phyloP scores from a whole-genome alignment of 2,797 vertebrate genomes.

The Rhabdomys pumilio region DNA sequence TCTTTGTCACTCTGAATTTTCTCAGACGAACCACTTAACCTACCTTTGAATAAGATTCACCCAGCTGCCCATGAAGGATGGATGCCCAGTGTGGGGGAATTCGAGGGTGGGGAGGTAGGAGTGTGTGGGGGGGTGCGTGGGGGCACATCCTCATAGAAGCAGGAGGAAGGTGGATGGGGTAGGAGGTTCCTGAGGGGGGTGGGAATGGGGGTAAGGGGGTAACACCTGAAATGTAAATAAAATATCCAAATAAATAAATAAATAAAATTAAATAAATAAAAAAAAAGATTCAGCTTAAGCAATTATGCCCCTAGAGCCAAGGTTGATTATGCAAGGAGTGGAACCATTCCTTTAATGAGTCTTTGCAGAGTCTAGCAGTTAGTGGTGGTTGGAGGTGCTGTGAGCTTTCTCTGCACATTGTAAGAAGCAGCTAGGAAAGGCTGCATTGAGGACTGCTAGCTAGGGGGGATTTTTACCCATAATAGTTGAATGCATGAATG shows the following conservation, averaged over 20 bases:
- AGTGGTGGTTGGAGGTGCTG: not conserved
- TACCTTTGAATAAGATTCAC: constrained; percentile 37
- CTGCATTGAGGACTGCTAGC: not conserved
- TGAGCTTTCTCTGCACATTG: constrained; percentile 27
- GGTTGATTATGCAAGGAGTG: not conserved
- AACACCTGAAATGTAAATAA: no score
- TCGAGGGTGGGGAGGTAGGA: no score
- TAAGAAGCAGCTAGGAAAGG: constrained; percentile 15
- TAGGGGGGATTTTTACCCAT: constrained; percentile 30
- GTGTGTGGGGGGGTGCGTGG: no score
- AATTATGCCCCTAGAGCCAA: not conserved
- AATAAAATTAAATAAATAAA: no score
- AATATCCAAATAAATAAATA: no score
- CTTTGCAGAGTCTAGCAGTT: not conserved
- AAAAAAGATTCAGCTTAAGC: not conserved
- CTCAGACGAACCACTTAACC: constrained; percentile 1
- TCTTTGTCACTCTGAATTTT: constrained; percentile 35
- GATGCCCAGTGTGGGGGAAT: no score
- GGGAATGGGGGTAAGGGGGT: no score
- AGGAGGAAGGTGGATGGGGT: no score
- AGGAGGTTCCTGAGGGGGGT: no score
- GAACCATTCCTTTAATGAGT: not conserved
- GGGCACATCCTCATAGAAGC: no score
- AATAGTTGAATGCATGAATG: not conserved
- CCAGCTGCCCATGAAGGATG: not conserved